phyloP scores from a whole-genome alignment of 2,888 invertebrate species.

The Mesorhabditis spiculigera region DNA sequence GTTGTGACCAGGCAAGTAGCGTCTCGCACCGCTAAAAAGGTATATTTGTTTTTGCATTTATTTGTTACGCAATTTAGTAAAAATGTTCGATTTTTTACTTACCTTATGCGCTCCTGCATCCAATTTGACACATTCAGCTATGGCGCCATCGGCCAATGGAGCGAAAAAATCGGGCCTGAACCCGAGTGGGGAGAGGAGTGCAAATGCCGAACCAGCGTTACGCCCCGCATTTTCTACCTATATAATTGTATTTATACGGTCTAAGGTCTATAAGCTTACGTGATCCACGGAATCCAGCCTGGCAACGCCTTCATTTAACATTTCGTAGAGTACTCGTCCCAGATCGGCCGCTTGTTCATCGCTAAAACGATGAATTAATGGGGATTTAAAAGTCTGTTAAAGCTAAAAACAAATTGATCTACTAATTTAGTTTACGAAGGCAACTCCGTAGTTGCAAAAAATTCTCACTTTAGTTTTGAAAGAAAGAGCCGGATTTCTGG shows the following conservation, averaged over 20 bases:
- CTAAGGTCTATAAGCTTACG: constrained; percentile 1
- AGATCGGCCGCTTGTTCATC: neutral
- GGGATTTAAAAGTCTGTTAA: too few relatives aligned
- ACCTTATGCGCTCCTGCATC: constrained; percentile 51
- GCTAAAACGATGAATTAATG: neutral
- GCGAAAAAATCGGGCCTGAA: constrained; percentile 57
- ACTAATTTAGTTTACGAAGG: constrained; percentile 15
- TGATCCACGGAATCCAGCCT: neutral
- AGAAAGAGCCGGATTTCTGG: constrained; percentile 47
- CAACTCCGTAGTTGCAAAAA: constrained; percentile 32
- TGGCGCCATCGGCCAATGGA: constrained; percentile 52
- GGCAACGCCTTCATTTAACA: neutral
- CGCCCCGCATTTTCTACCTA: constrained; percentile 35
- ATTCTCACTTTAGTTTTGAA: constrained; percentile 42
- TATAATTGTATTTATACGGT: constrained; percentile 5
- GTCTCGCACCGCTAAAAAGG: constrained; percentile 45
- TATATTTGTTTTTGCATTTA: constrained; percentile 4
- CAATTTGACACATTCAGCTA: constrained; percentile 54
- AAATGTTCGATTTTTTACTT: constrained; percentile 7
- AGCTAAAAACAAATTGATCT: too few relatives aligned
- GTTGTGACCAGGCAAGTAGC: constrained; percentile 53
- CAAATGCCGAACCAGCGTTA: constrained; percentile 46
- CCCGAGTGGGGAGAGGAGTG: constrained; percentile 45
- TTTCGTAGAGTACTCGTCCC: neutral
- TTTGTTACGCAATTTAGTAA: neutral